phyloP scores from a whole-genome alignment of 1,140 invertebrate species.

The Berghia stephanieae region DNA sequence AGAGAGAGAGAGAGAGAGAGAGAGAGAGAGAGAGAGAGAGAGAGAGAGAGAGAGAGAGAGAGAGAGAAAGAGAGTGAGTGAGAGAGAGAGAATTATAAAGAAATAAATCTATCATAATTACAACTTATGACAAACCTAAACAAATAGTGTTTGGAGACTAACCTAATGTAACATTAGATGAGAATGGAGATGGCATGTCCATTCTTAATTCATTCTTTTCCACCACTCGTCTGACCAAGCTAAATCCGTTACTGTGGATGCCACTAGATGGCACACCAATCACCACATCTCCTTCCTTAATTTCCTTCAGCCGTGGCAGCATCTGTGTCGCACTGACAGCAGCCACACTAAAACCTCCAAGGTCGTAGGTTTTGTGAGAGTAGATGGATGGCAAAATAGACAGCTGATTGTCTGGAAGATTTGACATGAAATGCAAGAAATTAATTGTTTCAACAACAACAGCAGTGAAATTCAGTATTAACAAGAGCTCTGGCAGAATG shows the following conservation, averaged over 20 bases:
- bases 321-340: slow-evolving; percentile 82
- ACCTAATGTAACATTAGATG: slow-evolving; percentile 70
- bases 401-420: too few relatives aligned
- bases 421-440: too few relatives aligned
- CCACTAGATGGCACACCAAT: slow-evolving; percentile 87
- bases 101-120: too few relatives aligned
- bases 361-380: slow-evolving; percentile 82
- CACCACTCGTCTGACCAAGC: slow-evolving; percentile 87
- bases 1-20: too few relatives aligned
- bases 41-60: too few relatives aligned
- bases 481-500: slow-evolving; percentile 75
- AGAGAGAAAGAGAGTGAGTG: too few relatives aligned
- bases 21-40: too few relatives aligned
- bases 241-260: slow-evolving; percentile 96
- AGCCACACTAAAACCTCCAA: slow-evolving; percentile 95
- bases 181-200: slow-evolving; percentile 82
- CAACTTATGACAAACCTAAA: too few relatives aligned
- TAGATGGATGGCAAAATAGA: slow-evolving; percentile 97
- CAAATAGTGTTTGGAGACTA: slow-evolving; percentile 29
- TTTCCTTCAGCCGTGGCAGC: slow-evolving; percentile 78
- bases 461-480: too few relatives aligned
- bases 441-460: too few relatives aligned
- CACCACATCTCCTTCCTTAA: slow-evolving; percentile 81
- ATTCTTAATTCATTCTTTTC: slow-evolving; percentile 74
- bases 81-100: not conserved